Evolutionary conservation across 2,113 vertebrate genomes (phyloP).

Genomic region (Lepidothrix coronata): DNA sequence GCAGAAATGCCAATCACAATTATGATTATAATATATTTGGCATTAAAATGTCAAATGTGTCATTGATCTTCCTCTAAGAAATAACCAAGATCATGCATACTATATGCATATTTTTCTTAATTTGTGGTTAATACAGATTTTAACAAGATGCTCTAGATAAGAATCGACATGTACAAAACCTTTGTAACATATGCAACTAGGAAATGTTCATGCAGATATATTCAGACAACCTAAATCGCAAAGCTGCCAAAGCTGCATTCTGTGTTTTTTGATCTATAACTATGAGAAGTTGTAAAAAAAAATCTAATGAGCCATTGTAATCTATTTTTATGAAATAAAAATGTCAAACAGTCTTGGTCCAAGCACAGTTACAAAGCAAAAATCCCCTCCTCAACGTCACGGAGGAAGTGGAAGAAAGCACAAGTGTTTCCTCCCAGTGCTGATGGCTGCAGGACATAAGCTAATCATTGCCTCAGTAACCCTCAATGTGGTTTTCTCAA

Average conservation of each 20-base stretch:
- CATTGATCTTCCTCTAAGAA: neutral
- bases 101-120: neutral
- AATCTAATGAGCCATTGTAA: neutral
- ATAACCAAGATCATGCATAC: neutral
- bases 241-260: neutral
- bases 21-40: neutral
- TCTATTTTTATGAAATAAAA: neutral
- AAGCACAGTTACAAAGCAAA: conserved; percentile 41
- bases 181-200: neutral
- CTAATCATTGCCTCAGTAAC: conserved; percentile 62
- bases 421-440: neutral
- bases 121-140: neutral
- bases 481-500: conserved; percentile 42
- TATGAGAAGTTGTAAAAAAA: neutral
- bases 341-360: neutral
- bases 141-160: neutral
- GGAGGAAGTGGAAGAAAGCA: conserved; percentile 40
- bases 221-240: neutral
- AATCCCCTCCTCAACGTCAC: neutral
- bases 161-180: neutral
- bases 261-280: neutral
- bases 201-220: neutral
- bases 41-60: conserved; percentile 6
- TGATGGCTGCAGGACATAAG: conserved; percentile 50
- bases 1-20: conserved; percentile 38